phyloP scores from a whole-genome alignment of 2,797 vertebrate genomes.

The Cirrhinus molitorella region DNA sequence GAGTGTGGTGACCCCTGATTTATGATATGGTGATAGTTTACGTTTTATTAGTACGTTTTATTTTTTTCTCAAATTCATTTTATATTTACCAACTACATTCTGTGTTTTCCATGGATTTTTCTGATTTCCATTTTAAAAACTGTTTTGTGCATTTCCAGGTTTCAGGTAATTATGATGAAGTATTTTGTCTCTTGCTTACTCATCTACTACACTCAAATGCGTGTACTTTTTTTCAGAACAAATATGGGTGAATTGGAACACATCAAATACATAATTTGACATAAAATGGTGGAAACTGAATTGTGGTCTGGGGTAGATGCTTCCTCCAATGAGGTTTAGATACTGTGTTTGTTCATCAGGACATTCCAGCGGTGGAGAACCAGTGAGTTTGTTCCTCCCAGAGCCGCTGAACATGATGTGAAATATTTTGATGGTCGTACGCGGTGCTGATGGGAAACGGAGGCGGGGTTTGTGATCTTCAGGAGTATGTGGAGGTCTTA shows the following conservation, averaged over 20 bases:
- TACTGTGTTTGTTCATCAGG: slow-evolving; percentile 17
- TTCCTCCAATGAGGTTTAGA: background rate
- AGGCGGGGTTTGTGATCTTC: slow-evolving; percentile 37
- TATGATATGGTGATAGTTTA: no score
- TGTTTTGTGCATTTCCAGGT: no score
- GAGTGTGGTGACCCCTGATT: no score
- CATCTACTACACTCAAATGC: background rate
- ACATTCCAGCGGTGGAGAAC: slow-evolving; percentile 36
- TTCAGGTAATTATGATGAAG: background rate
- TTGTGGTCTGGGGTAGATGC: background rate
- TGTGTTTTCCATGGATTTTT: no score
- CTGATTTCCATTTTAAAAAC: no score
- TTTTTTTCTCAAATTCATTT: no score
- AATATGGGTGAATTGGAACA: background rate
- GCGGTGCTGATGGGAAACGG: slow-evolving; percentile 55
- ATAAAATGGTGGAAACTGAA: background rate
- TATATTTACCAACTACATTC: no score
- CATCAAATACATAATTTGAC: background rate
- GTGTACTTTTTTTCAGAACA: background rate
- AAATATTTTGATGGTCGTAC: slow-evolving; percentile 66
- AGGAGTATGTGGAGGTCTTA: slow-evolving; percentile 61
- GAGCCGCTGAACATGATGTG: slow-evolving; percentile 66
- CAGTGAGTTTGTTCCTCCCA: slow-evolving; percentile 39
- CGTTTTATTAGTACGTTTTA: no score
- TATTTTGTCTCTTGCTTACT: background rate